Evolutionary conservation across 2,113 vertebrate species (phyloP).

Genomic region (Todiramphus saurophagus): DNA sequence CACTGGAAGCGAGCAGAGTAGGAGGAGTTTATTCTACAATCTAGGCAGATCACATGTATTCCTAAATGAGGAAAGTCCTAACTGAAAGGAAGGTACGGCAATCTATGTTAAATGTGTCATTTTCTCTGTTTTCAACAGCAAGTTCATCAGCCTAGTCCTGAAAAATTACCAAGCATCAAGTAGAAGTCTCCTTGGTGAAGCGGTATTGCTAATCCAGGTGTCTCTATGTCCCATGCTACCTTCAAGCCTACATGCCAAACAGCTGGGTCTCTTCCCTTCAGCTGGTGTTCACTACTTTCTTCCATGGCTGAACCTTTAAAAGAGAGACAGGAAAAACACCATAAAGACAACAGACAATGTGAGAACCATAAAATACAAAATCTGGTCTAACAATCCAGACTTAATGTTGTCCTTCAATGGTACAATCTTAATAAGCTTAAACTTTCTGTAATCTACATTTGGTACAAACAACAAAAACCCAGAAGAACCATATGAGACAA

Average conservation of each 20-base stretch:
- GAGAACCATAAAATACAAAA: not conserved
- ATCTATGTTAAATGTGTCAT: not conserved
- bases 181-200: conserved; percentile 93
- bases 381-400: not conserved
- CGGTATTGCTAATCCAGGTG: conserved; percentile 91
- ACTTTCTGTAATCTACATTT: not conserved
- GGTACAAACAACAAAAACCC: not conserved
- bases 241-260: conserved; percentile 92
- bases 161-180: conserved; percentile 82
- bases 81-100: not conserved
- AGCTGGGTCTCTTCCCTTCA: conserved; percentile 79
- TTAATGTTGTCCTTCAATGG: not conserved
- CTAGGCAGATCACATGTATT: not conserved
- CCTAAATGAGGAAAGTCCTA: not conserved
- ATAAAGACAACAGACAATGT: not conserved
- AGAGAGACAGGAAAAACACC: not conserved
- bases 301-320: conserved; percentile 36
- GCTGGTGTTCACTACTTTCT: conserved; percentile 60
- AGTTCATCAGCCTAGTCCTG: not conserved
- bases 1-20: not conserved
- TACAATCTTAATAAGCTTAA: not conserved
- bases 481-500: not conserved
- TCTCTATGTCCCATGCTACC: conserved; percentile 96
- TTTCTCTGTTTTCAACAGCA: not conserved
- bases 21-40: not conserved